Base-by-base conservation (phyloP, 2,113 vertebrate species). In the Struthio camelus region DNA sequence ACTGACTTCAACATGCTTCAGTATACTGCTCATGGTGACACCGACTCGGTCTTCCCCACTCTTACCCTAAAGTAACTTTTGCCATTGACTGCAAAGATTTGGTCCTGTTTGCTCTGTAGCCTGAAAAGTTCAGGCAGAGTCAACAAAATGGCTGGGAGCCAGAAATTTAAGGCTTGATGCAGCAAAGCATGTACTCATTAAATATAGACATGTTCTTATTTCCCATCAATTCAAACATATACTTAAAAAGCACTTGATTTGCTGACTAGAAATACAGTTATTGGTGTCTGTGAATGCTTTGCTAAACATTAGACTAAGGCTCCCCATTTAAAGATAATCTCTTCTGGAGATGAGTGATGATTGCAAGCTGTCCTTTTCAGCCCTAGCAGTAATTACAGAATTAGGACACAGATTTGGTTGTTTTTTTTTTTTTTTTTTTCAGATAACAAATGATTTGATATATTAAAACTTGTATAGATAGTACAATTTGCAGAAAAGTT, bases 21-120 rank as follows among this genome's bases (percentile, higher is more conserved):
- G 2, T 4, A 1, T 6, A 4, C 12, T 27, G 27, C 10, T 30
- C 14, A 8, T 4, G 9, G 15, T 5, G 27, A 83, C 36, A 20
- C 11, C 38, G 25, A 14, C 6, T 66, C 40, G 34, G 46, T 44
- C 10, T 8, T 10, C 18, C 44, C 1, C 4, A 32, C 8, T 30
- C 28, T 19, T 25, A 27, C 27, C 11, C 24, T 14, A 44, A 6
- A 22, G 7, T 18, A 48, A 40, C 14, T 62, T 51, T 16, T 50
- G 14, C 40, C 32, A 9, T 25, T 51, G 70, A 69, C 19, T 58
- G 59, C 9, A 88, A 44, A 80, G 51, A 44, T 28, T 81, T 69
- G 23, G 11, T 11, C 48, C 15, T 25, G 3, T 40, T 89, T 34
- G 6, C 40, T 75, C 40, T 17, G 1, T 30, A 36, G 10, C 5